Base-by-base conservation (phyloP, 35 echinoderm and acorn worm species). In the Ophioderma brevispina region DNA sequence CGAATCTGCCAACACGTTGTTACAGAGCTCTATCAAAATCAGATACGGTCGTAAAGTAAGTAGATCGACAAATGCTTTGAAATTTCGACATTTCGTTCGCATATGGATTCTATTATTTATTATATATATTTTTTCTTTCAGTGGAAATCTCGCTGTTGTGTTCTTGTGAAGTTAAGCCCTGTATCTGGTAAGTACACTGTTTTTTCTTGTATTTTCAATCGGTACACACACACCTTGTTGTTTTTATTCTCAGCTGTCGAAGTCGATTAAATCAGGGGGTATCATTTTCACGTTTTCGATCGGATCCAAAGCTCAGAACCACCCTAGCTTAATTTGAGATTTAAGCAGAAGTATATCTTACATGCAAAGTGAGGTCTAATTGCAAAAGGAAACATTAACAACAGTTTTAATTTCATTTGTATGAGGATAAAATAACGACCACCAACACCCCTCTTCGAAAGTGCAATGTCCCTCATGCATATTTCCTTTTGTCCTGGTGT, bases 131-230 rank as follows among this genome's bases (percentile, higher is more conserved):
- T 55, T 36, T 55, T 77, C 79, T 82, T 75, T 59, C 86, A 93
- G 92, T 93, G 92, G 92, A 93, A 93, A 93, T 76, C 79, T 36
- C 92, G 92, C 33, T 93, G 92, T 79, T 93, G 92, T 49, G 80
- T 81, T 38, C 80, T 93, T 21, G 88, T 86, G 38, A 93, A 93
- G 88, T 40, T 89, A 3, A 93, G 92, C 35, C 92, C 92, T 8
- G 92, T 93, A 35, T 93, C 92, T 50, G 92, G 92, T 93, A 81
- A 89, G 92, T 89, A 37, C 32, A 39, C 43, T 10, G 38, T 1
- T 82, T 21, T 1, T 82, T 21, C 13, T 4, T 31, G 59, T 70
- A 25, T 70, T 70, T 70, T 70, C 59, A 70, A 70, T 70, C 23
- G 59, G 17, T 70, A 25, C 59, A 70, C 59, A 70, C 28, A 70